Conservation (phyloP, 2,113 vertebrate genomes). For the Apteryx owenii region DNA sequence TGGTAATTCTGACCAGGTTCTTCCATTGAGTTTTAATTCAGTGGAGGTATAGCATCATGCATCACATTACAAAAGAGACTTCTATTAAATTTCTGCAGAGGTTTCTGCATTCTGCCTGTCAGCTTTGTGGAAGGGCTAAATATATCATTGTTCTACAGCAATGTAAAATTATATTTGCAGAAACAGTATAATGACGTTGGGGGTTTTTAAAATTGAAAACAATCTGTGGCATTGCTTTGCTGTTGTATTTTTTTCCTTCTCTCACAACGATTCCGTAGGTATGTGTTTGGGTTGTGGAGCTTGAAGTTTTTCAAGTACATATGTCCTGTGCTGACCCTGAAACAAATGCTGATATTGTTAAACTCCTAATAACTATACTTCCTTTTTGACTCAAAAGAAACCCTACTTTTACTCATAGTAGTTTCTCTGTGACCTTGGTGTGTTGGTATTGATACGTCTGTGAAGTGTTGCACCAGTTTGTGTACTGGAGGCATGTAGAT, state of each 20-base stretch:
- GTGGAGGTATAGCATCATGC: not conserved
- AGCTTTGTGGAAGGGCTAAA: not conserved
- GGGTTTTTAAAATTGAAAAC: no score
- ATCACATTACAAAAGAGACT: not conserved
- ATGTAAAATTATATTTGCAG: not conserved
- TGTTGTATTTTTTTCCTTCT: not conserved
- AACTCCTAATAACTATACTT: not conserved
- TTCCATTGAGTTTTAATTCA: not conserved
- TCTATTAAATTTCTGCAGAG: not conserved
- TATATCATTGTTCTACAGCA: not conserved
- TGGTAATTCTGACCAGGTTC: not conserved
- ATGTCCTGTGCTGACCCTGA: not conserved
- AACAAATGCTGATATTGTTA: not conserved
- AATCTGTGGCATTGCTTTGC: not conserved
- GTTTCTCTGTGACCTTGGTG: not conserved
- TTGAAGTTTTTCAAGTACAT: not conserved
- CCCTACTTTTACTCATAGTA: not conserved
- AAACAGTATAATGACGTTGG: not conserved
- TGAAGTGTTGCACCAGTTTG: not conserved
- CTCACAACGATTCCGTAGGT: not conserved
- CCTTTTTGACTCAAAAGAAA: not conserved
- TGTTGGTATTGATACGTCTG: not conserved
- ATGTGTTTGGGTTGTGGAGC: accelerated
- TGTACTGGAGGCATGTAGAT: not conserved
- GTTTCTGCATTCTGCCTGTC: not conserved